Base-by-base conservation (phyloP, 1,140 invertebrate species). In the Pseudobourletiella spinata region DNA sequence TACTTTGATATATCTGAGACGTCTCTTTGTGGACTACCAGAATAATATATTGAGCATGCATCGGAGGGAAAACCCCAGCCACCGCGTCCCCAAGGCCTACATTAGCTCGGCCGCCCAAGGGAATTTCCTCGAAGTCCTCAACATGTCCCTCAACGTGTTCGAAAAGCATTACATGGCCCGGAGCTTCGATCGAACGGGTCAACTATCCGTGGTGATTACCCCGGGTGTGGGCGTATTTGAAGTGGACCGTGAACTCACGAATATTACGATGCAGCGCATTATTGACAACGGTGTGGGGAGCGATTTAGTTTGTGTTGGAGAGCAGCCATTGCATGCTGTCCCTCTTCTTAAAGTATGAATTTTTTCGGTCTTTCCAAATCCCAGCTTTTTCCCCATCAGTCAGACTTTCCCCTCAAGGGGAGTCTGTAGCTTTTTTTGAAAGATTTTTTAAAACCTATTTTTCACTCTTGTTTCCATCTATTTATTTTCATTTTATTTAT, bases 121-220 rank as follows among this genome's bases (percentile, higher is more conserved):
- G 46, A 99, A 99, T 75, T 98, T 99, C 77, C 79, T 99, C 18
- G 95, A 99, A 83, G 95, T 98, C 2, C 78, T 98, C 0, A 98
- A 98, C 75, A 96, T 98, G 85, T 95, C 94, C 55, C 80, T 98
- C 48, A 98, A 98, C 82, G 92, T 97, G 0, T 99, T 98, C 79
- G 95, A 98, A 75, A 96, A 96, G 74, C 95, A 99, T 76, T 98
- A 96, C 74, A 75, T 97, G 59, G 95, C 99, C 76, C 80, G 96
- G 64, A 95, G 93, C 75, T 98, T 99, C 77, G 96, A 99, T 74
- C 82, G 96, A 51, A 98, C 95, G 14, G 96, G 96, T 6, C 96
- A 99, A 73, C 79, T 98, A 18, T 95, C 91, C 51, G 92, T 99
- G 15, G 95, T 99, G 0, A 91, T 99, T 16, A 98, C 96, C 16